Conservation (phyloP, 2,888 invertebrate species). For the Pasiphila rectangulata region DNA sequence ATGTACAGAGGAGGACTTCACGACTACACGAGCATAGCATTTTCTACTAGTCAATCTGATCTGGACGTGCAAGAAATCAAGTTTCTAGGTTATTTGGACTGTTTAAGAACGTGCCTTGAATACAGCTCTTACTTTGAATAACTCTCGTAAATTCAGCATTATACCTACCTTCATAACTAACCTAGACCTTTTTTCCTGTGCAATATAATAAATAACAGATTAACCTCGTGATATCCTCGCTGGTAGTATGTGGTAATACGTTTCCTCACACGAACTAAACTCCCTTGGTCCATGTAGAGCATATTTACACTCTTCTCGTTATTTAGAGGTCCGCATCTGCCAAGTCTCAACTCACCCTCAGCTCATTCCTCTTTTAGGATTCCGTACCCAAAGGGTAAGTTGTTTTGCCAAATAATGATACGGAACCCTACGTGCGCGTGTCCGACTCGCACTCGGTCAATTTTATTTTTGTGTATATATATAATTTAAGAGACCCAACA, state of each 20-base stretch:
- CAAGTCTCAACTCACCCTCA: not conserved
- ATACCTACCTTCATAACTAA: constrained; percentile 7
- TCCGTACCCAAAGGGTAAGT: no score
- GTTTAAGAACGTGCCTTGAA: constrained; percentile 7
- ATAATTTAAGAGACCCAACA: no score
- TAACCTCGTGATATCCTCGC: constrained; percentile 10
- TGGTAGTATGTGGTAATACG: constrained; percentile 8
- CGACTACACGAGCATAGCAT: no score
- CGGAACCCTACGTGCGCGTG: no score
- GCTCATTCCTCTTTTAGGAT: not conserved
- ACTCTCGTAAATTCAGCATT: constrained; percentile 1
- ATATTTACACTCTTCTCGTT: not conserved
- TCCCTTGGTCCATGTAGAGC: not conserved
- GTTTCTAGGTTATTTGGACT: constrained; percentile 9
- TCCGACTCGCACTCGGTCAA: no score
- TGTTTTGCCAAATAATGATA: no score
- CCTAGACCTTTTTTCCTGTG: constrained; percentile 19
- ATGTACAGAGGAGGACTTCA: no score
- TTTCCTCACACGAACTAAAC: not conserved
- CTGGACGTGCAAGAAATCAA: constrained; percentile 9
- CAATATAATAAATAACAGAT: constrained; percentile 15
- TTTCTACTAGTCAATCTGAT: no score
- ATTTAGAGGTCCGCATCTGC: not conserved
- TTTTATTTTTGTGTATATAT: no score
- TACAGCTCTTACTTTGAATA: constrained; percentile 1